Conservation (phyloP, 2,888 invertebrate species). For the Lasioglossum villosulum region DNA sequence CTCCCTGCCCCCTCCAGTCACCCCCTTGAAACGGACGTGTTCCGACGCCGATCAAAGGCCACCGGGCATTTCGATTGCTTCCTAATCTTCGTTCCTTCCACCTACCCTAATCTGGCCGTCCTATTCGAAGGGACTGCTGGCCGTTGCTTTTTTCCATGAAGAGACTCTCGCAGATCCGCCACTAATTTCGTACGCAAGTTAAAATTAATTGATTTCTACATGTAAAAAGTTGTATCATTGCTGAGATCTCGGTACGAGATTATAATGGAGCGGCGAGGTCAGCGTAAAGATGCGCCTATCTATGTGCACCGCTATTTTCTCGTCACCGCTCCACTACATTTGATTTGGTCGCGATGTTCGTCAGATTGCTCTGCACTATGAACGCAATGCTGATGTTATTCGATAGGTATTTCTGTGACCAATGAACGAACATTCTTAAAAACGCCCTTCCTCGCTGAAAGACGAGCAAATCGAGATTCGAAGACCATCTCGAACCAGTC, state of each 20-base stretch:
- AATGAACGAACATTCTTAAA: too few species aligned
- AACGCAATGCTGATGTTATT: too few species aligned
- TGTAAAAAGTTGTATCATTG: too few species aligned
- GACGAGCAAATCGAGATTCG: neutral
- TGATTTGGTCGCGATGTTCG: too few species aligned
- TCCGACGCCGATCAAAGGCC: constrained; percentile 69
- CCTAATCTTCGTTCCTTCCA: constrained; percentile 61
- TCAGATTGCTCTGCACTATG: too few species aligned
- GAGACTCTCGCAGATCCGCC: neutral
- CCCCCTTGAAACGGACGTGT: constrained; percentile 22
- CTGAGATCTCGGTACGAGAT: too few species aligned
- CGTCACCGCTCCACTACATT: too few species aligned
- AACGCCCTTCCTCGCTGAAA: neutral
- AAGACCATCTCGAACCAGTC: neutral
- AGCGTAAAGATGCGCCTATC: too few species aligned
- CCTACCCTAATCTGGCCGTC: neutral
- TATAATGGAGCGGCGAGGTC: too few species aligned
- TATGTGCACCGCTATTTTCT: too few species aligned
- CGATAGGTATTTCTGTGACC: too few species aligned
- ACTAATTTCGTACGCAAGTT: neutral
- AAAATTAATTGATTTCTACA: too few species aligned
- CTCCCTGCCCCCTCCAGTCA: neutral
- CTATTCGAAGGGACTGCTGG: neutral
- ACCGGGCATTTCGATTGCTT: constrained; percentile 66
- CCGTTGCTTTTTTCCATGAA: neutral